Base-by-base conservation (phyloP, 2,888 invertebrate species). In the Heliconius ismenius region DNA sequence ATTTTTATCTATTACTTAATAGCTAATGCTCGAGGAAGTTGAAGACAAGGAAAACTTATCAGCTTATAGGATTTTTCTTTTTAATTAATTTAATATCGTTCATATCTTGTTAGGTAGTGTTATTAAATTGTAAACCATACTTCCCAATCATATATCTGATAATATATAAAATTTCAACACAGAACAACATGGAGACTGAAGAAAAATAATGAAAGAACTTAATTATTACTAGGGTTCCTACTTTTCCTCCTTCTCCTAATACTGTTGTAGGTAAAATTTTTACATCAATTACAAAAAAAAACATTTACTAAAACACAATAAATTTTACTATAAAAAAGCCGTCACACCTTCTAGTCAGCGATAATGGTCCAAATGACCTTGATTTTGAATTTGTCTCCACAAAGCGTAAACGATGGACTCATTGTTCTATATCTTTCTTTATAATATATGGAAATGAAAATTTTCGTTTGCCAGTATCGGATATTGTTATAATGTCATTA, bases 341-440 rank as follows among this genome's bases (percentile, higher is more conserved):
- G 73, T 62, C 73, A 73, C 62, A 62, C 73, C 62, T 39, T 26
- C 18, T 73, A 60, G 60, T 43, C 62, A 26, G n/a, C 62, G 24
- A 62, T 24, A 73, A 73, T 73, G 43, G 73, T 43, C 26, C 13
- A 39, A 21, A 10, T 73, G 73, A 39, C 73, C 73, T 73, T 73
- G 73, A 43, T 39, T 39, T 36, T 39, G 39, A 73, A 60, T 24
- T 73, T 62, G 58, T 70, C 3, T 58, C 28, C 32, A 58, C 32
- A 32, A 24, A 58, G n/a, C 49, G 15, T 32, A 70, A 58, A 58
- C 70, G 32, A 32, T 28, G 32, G 58, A 70, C 32, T 18, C n/a
- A 54, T 58, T 70, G 58, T 15, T 11, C n/a, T 13, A n/a, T 58
- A 65, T 65, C 26, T 62, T 63, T 63, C 63, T 63, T 28, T 36